Evolutionary conservation across 2,797 vertebrate species (phyloP), one percentile per base, ranked within the genome.

Genomic region (Clarias platycephalus): DNA sequence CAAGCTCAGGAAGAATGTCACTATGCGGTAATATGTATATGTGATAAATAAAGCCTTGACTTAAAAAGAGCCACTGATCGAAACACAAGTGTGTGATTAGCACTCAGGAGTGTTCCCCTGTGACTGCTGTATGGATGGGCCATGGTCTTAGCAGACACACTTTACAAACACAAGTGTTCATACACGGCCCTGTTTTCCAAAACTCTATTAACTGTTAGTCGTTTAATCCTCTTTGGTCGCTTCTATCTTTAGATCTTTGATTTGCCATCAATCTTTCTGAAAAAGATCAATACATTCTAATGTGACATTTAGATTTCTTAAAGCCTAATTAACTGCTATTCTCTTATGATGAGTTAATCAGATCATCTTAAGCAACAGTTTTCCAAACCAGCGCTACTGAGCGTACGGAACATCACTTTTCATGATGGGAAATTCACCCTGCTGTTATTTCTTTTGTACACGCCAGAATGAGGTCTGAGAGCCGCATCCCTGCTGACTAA

Each of bases 401-500:
- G 26, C 18, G 1, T 58, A 53, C 5, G 9, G 70, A 49, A 49
- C 22, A 3, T 49, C n/a, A 18, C n/a, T 2, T 75, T 67, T 24
- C 2, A 15, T 22, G 74, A 71, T 81, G 63, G 81, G 57, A 81
- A 84, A 80, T 85, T 80, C 53, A 81, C 83, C 70, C 81, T 13
- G 63, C 53, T 49, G 15, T 60, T 74, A 34, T 67, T 70, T 82
- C 40, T 40, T 70, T 37, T 74, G 72, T 58, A 66, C 44, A 74
- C 84, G 84, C 80, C 82, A 79, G 75, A 64, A 89, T 86, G 83
- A 83, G 67, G 80, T 77, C 57, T 72, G 67, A 75, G 70, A 87
- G 68, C 63, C 37, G 60, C 81, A 86, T 74, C 57, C 67, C 15
- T 70, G 80, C 71, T 78, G 82, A 83, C 82, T 86, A 86, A 62